Evolutionary conservation across 2,797 vertebrate genomes (phyloP).

Genomic region (Coendou prehensilis): DNA sequence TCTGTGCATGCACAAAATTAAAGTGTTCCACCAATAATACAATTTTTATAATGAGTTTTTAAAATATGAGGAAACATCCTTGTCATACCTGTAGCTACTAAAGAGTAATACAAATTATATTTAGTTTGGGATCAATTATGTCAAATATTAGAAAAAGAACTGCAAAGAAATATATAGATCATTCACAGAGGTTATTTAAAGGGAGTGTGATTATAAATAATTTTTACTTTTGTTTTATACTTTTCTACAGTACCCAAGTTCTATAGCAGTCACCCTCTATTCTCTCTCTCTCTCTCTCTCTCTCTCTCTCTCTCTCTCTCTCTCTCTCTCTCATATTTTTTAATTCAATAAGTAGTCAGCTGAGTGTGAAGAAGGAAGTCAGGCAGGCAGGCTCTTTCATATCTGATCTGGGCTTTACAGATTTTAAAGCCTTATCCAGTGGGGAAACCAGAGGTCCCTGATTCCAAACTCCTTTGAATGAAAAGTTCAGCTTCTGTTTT

Average conservation of each 20-base stretch:
- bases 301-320: too few relatives aligned
- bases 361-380: not conserved
- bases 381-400: not conserved
- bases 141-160: slow-evolving; percentile 38
- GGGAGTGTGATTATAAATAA: not conserved
- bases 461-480: not conserved
- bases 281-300: not conserved
- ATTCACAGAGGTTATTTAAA: not conserved
- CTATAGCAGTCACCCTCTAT: not conserved
- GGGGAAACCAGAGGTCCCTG: not conserved
- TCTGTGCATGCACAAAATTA: not conserved
- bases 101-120: not conserved
- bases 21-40: not conserved
- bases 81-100: slow-evolving; percentile 5
- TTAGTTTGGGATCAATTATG: not conserved
- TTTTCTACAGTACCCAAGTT: not conserved
- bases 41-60: not conserved
- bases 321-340: not conserved
- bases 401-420: not conserved
- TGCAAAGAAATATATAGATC: not conserved
- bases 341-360: not conserved
- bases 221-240: not conserved
- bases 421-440: not conserved
- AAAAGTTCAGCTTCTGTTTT: not conserved
- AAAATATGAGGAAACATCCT: not conserved